Conservation (phyloP, 1,140 invertebrate genomes). For the Medauroidea extradentata region DNA sequence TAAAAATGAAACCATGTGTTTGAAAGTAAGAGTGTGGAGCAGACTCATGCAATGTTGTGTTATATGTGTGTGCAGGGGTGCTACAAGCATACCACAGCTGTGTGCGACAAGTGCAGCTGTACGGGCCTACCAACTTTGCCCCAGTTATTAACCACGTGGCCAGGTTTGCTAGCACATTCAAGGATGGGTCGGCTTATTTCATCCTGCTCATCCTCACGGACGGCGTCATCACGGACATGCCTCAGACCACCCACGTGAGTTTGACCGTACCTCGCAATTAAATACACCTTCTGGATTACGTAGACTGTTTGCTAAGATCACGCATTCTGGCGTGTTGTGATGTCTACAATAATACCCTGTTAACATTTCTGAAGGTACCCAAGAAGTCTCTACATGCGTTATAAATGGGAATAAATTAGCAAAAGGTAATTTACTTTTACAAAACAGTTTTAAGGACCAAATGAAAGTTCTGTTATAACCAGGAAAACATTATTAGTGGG, state of each 20-base stretch:
- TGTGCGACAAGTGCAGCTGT: constrained; percentile 52
- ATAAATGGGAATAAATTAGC: no score
- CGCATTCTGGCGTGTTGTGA: no score
- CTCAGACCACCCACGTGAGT: constrained; percentile 51
- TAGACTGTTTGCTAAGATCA: no score
- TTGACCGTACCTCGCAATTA: no score
- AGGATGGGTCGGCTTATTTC: constrained; percentile 55
- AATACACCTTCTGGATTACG: no score
- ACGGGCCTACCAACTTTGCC: constrained; percentile 63
- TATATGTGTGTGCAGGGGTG: constrained; percentile 28
- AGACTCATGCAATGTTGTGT: not conserved
- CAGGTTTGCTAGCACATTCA: constrained; percentile 40
- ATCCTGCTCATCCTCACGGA: constrained; percentile 63
- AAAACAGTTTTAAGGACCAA: no score
- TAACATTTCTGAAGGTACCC: no score
- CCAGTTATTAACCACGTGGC: constrained; percentile 58
- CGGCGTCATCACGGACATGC: constrained; percentile 64
- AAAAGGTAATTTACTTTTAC: no score
- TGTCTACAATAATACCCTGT: no score
- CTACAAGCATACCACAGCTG: constrained; percentile 39
- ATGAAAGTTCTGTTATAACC: no score
- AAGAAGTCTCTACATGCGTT: no score
- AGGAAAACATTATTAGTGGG: no score
- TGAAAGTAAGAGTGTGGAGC: not conserved
- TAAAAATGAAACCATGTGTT: not conserved